These are phyloP conservation scores for Chlorodrepanis virens DNA, from an alignment of 2,113 vertebrate genomes.

Conservation along the genomic window DNA sequence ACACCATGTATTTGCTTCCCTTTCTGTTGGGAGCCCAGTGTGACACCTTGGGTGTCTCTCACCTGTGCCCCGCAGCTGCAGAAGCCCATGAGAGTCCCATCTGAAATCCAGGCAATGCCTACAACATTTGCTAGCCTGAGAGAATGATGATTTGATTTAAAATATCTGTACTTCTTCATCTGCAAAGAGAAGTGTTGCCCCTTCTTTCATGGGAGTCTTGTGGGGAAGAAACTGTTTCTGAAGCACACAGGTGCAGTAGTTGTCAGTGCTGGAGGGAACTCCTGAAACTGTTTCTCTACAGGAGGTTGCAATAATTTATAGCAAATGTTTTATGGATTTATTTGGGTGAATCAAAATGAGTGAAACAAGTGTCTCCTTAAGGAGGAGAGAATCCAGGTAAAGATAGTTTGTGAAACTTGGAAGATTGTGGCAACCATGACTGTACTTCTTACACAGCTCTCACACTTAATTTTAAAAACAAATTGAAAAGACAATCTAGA, in stretches of 20 bases:
- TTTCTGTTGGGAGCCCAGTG: neutral
- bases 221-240: neutral
- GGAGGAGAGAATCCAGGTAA: neutral
- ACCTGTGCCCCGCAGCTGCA: neutral
- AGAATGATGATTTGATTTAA: neutral
- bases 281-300: neutral
- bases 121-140: neutral
- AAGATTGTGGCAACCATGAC: neutral
- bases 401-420: neutral
- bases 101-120: neutral
- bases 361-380: neutral
- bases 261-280: neutral
- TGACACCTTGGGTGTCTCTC: neutral
- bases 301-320: neutral
- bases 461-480: neutral
- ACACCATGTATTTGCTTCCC: neutral
- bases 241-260: neutral
- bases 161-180: neutral
- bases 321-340: neutral
- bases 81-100: neutral
- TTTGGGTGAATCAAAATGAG: neutral
- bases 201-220: neutral
- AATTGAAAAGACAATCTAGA: neutral
- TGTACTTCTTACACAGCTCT: neutral
- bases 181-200: neutral